Percentiles rank a stretch among this genome's conserved stretches.
phyloP scores from a whole-genome alignment of 1,140 invertebrate species.

The Drosophila lowei region DNA sequence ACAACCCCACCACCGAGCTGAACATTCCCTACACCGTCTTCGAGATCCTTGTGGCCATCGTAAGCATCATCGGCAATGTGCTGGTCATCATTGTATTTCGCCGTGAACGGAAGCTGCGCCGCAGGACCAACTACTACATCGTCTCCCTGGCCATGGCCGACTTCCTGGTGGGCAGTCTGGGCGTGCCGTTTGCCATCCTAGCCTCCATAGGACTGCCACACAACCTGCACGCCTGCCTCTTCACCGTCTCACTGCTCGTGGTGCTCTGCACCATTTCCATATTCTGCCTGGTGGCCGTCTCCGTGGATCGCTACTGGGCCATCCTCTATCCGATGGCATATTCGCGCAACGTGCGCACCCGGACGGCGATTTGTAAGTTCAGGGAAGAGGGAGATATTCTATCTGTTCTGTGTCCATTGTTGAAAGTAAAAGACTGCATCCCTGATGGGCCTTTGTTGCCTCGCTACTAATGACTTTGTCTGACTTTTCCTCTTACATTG shows the following conservation, averaged over 20 bases:
- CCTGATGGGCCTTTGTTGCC: slow-evolving; percentile 31
- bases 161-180: slow-evolving; percentile 90
- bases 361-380: slow-evolving; percentile 92
- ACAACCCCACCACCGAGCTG: slow-evolving; percentile 61
- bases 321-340: slow-evolving; percentile 95
- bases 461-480: slow-evolving; percentile 32
- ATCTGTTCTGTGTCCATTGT: slow-evolving; percentile 21
- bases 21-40: slow-evolving; percentile 84
- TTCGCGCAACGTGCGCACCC: slow-evolving; percentile 92
- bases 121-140: slow-evolving; percentile 96
- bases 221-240: slow-evolving; percentile 91
- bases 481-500: slow-evolving; percentile 43
- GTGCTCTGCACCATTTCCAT: slow-evolving; percentile 96
- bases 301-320: slow-evolving; percentile 95
- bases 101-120: slow-evolving; percentile 89
- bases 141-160: slow-evolving; percentile 94
- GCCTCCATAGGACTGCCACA: slow-evolving; percentile 88
- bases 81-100: slow-evolving; percentile 93
- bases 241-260: slow-evolving; percentile 93
- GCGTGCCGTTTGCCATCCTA: slow-evolving; percentile 94
- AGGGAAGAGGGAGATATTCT: slow-evolving; percentile 6
- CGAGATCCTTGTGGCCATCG: slow-evolving; percentile 91
- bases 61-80: slow-evolving; percentile 92
- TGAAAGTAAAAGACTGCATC: not conserved
- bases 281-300: slow-evolving; percentile 94